phyloP scores from a whole-genome alignment of 2,797 vertebrate genomes.

The Schizothorax lantsangensis region DNA sequence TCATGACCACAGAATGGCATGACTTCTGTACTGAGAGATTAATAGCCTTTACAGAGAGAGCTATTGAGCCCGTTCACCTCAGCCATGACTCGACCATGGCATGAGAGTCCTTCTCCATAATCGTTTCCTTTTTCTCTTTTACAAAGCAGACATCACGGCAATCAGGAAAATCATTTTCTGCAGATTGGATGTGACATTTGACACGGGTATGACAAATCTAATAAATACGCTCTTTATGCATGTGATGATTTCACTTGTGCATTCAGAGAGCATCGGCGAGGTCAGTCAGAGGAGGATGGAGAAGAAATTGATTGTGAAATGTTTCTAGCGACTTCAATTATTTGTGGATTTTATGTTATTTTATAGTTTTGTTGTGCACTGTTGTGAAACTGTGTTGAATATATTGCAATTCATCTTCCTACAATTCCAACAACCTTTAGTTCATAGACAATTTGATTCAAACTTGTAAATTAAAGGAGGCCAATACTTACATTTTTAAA shows the following conservation, averaged over 20 bases:
- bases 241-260: conserved; percentile 13
- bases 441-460: no score
- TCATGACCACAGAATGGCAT: background rate
- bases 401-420: background rate
- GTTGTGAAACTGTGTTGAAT: background rate
- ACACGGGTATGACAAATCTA: conserved; percentile 51
- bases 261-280: conserved; percentile 26
- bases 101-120: conserved; percentile 29
- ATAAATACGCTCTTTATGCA: conserved; percentile 49
- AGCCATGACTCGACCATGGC: conserved; percentile 23
- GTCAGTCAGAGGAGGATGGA: conserved; percentile 17
- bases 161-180: conserved; percentile 49
- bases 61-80: conserved; percentile 41
- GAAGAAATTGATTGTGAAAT: conserved; percentile 28
- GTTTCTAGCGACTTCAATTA: conserved; percentile 1
- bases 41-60: conserved; percentile 30
- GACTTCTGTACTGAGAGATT: conserved; percentile 28
- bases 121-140: conserved; percentile 19
- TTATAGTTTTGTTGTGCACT: background rate
- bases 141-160: conserved; percentile 47
- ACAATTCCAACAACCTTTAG: background rate
- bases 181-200: conserved; percentile 47
- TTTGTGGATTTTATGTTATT: background rate
- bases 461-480: background rate
- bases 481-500: background rate